Conservation (phyloP, 2,797 vertebrate genomes). For the Enteromius unitaeniatus region DNA sequence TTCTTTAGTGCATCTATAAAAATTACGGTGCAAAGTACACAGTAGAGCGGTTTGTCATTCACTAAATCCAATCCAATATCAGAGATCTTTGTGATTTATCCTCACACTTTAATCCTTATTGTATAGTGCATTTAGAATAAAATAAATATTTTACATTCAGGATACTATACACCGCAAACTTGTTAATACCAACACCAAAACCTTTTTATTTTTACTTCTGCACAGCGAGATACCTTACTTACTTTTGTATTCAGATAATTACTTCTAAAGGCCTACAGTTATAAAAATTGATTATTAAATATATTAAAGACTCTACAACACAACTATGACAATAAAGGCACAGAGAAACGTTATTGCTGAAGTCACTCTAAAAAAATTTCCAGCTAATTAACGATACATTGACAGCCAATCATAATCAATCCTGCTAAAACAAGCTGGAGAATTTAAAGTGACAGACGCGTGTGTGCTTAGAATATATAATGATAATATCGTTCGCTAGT, state of each 20-base stretch:
- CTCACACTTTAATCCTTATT: neutral
- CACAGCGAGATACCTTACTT: neutral
- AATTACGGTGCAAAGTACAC: neutral
- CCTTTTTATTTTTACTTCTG: neutral
- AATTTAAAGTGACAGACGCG: too few species aligned
- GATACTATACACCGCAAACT: neutral
- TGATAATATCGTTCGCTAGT: too few species aligned
- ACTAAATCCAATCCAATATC: neutral
- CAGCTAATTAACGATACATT: too few species aligned
- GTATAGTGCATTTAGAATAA: neutral
- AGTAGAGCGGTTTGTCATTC: neutral
- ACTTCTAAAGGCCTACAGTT: neutral
- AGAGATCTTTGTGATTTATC: neutral
- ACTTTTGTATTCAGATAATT: neutral
- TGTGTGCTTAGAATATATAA: too few species aligned
- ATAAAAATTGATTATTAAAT: too few species aligned
- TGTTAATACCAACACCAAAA: too few species aligned
- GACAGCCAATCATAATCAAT: too few species aligned
- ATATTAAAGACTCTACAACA: too few species aligned
- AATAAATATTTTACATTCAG: neutral
- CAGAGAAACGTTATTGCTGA: too few species aligned
- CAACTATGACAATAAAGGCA: too few species aligned
- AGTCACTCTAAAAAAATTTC: too few species aligned
- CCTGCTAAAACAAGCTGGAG: too few species aligned
- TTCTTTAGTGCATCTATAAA: conserved; percentile 21